Percentiles rank a stretch among this genome's conserved stretches.
Evolutionary conservation across 2,797 vertebrate genomes (phyloP).

Genomic region (Myripristis murdjan): DNA sequence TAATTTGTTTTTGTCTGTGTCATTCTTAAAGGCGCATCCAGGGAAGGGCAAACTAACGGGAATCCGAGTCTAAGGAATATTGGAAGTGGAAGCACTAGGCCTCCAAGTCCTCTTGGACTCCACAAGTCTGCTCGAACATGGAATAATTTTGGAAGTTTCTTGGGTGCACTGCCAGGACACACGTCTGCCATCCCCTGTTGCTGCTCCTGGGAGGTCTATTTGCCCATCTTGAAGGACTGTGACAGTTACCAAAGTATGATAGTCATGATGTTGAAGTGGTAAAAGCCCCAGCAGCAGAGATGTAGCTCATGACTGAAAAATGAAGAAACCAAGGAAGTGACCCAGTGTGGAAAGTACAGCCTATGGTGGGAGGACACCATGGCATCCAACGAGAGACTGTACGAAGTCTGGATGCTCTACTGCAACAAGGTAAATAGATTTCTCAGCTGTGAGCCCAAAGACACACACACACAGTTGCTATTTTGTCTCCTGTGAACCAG

Average conservation of each 20-base stretch:
- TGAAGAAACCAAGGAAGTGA: slow-evolving; percentile 79
- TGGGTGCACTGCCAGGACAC: slow-evolving; percentile 1
- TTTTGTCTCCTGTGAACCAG: not conserved
- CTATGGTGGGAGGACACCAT: slow-evolving; percentile 81
- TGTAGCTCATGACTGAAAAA: slow-evolving; percentile 61
- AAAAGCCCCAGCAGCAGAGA: slow-evolving; percentile 31
- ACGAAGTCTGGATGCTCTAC: slow-evolving; percentile 99
- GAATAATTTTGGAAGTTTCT: slow-evolving; percentile 58
- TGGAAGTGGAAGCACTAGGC: slow-evolving; percentile 45
- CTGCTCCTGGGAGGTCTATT: not conserved
- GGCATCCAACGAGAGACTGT: slow-evolving; percentile 97
- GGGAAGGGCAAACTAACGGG: slow-evolving; percentile 18
- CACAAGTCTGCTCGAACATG: slow-evolving; percentile 48
- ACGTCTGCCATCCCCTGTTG: not conserved
- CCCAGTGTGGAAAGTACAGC: slow-evolving; percentile 56
- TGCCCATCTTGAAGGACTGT: slow-evolving; percentile 13
- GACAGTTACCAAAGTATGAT: slow-evolving; percentile 18
- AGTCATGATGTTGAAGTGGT: slow-evolving; percentile 32
- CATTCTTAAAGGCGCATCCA: slow-evolving; percentile 27
- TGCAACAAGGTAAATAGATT: slow-evolving; percentile 91
- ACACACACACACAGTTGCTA: not conserved
- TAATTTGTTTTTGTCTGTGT: slow-evolving; percentile 15
- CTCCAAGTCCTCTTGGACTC: slow-evolving; percentile 43
- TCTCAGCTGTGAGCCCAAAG: not conserved
- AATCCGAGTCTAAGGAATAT: slow-evolving; percentile 18